Evolutionary conservation across 2,113 vertebrate genomes (phyloP), one percentile per base, ranked within the genome.

Genomic region (Mesoclemmys tuberculata): DNA sequence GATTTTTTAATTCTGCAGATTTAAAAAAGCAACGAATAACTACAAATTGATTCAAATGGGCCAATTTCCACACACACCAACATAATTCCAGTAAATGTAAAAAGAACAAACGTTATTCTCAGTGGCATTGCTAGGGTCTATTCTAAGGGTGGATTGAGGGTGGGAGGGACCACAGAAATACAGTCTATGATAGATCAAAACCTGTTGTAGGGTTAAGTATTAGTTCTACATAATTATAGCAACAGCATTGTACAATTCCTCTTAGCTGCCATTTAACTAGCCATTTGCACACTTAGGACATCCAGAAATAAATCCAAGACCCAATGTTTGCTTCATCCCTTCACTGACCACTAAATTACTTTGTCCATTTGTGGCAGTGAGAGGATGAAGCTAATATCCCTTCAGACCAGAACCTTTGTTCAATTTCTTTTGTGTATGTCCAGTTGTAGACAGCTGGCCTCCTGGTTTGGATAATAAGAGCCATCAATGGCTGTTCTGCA

Each of bases 381-480:
- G 12, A 10, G 41, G 41, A 13, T 78, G 71, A 24, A 90, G 87
- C 10, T 54, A 91, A 58, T 71, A 55, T 7, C 27, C 35, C 51
- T 89, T 44, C 51, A 35, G 22, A 80, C 61, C 29, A 79, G n/a
- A 82, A 14, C 31, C 35, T 87, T 38, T 84, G 46, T 68, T 29
- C 55, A 61, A 4, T 24, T 90, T 91, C 64, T 86, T 56, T 56
- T 71, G 88, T n/a, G 12, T 13, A 14, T n/a, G 51, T 94, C 48
- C 44, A 90, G 52, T 54, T 61, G 84, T 44, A 86, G 91, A 54
- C 58, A 93, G 75, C 46, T 92, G 89, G 41, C 9, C 4, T 64
- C 85, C 71, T 87, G 80, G 71, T 88, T 51, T 84, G 38, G 54
- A 35, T 54, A 78, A 95, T 35, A 92, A 93, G 90, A 31, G 12